Evolutionary conservation across 2,888 invertebrate species (phyloP), one percentile per base, ranked within the genome.

Genomic region (Ectemnius cavifrons): DNA sequence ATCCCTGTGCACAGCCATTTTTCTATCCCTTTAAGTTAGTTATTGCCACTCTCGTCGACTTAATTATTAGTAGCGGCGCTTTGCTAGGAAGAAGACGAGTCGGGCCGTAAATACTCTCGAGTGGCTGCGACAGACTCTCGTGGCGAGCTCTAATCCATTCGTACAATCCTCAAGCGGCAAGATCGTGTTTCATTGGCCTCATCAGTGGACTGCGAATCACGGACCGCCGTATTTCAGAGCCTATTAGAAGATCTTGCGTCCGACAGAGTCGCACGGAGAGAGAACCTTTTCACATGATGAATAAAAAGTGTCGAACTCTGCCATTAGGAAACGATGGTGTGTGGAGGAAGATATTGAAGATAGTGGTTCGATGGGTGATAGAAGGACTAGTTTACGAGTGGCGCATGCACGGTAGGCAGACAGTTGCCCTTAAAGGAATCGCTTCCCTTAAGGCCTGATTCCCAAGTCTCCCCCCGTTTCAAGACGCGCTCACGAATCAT

Each of bases 31-130:
- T 45, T 65, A 69, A 61, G 75, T 76, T 70, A 63, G 70, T 76
- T 76, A 76, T 73, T 67, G 73, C 59, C 65, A 46, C 11, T 60
- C 14, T 27, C 65, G 69, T 46, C 73, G 75, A 20, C 73, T 75
- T 75, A 75, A 75, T 75, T 75, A 75, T 66, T 73, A 62, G 63
- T 65, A 73, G 68, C 63, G 69, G 59, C 73, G 62, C 61, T 59
- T 63, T 58, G 72, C 52, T 11, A 59, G 28, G 61, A 23, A 62
- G 73, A 65, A 65, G 73, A 69, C 64, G 68, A 73, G 37, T 56
- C 68, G 57, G 23, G 16, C 59, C 60, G 8, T 28, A 63, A 59
- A 46, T 49, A 46, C 5, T 16, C 52, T 14, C 8, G 4, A 8
- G 8, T 37, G 37, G 37, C 37, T 23, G 8, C 37, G 37, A 37